Conservation (phyloP, 2,113 vertebrate genomes). For the Pachyramphus minor region DNA sequence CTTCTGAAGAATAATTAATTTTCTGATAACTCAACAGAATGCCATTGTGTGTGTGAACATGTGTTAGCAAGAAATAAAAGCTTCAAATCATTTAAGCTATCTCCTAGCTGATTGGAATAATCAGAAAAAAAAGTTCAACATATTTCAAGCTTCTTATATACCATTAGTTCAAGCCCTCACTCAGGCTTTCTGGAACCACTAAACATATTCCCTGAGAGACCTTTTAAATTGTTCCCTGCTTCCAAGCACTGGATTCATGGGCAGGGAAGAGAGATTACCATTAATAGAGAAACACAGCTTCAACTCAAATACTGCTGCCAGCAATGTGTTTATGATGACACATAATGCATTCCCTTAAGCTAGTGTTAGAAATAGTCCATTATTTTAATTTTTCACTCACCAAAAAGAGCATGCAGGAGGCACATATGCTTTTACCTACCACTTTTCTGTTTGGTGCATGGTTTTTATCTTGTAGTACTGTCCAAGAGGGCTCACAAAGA, state of each 20-base stretch:
- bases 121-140: neutral
- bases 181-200: neutral
- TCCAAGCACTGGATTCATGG: neutral
- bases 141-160: neutral
- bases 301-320: neutral
- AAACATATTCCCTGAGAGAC: neutral
- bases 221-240: neutral
- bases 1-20: conserved; percentile 47
- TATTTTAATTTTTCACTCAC: neutral
- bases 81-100: neutral
- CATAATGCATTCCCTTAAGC: neutral
- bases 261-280: neutral
- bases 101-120: neutral
- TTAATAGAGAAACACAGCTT: neutral
- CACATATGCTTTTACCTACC: neutral
- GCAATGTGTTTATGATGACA: neutral
- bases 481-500: neutral
- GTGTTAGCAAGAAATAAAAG: conserved; percentile 23
- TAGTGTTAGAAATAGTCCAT: neutral
- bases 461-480: neutral
- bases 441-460: neutral
- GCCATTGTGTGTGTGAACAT: neutral
- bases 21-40: conserved; percentile 18
- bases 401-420: neutral
- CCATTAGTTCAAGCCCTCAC: neutral